Percentiles rank a stretch among this genome's conserved stretches.
Evolutionary conservation across 2,797 vertebrate genomes (phyloP).

Genomic region (Falco cherrug): DNA sequence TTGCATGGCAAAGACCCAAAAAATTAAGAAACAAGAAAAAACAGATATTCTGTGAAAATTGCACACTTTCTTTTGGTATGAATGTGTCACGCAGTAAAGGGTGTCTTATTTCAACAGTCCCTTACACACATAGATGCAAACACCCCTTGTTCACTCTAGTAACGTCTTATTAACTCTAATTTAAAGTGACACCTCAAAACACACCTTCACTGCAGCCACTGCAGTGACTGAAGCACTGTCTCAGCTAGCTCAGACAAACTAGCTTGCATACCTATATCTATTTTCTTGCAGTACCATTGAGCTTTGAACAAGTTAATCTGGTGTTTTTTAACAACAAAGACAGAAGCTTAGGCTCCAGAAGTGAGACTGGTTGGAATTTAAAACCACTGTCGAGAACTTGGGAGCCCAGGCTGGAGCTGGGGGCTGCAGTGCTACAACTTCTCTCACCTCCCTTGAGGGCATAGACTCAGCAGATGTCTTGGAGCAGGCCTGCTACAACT

Average conservation of each 20-base stretch:
- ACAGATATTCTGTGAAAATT: not conserved
- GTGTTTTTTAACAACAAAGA: not conserved
- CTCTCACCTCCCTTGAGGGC: not conserved
- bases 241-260: not conserved
- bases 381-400: not conserved
- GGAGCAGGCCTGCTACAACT: not conserved
- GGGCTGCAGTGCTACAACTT: not conserved
- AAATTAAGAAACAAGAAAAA: not conserved
- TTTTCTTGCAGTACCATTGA: not conserved
- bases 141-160: not conserved
- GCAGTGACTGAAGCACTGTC: not conserved
- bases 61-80: not conserved
- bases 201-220: not conserved
- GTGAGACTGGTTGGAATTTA: not conserved
- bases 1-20: not conserved
- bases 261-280: not conserved
- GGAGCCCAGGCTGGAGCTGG: not conserved
- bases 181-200: not conserved
- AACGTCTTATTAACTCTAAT: not conserved
- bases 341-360: not conserved
- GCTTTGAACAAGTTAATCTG: not conserved
- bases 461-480: not conserved
- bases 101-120: not conserved
- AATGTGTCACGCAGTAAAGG: not conserved
- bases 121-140: not conserved